Conservation (phyloP, 2,888 invertebrate species). For the Sminthurides aquaticus region DNA sequence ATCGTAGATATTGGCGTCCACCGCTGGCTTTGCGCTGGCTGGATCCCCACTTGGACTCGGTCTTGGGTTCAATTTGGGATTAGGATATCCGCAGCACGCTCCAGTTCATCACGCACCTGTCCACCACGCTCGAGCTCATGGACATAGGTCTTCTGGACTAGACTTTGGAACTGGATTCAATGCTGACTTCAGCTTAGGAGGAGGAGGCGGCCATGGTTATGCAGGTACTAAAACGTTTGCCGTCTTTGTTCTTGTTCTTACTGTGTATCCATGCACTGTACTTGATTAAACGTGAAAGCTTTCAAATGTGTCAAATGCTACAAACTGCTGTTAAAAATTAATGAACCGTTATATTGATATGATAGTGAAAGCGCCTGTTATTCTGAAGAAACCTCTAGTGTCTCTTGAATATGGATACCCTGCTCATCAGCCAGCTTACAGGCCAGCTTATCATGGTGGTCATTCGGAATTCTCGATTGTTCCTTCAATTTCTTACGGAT, state of each 20-base stretch:
- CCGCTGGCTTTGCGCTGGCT: constrained; percentile 2
- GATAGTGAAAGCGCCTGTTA: neutral
- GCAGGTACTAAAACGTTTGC: too few species aligned
- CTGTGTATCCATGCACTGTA: too few species aligned
- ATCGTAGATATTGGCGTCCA: constrained; percentile 7
- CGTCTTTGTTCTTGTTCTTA: too few species aligned
- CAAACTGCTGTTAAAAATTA: too few species aligned
- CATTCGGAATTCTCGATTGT: constrained; percentile 8
- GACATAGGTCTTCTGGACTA: neutral
- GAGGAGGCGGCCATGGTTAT: neutral
- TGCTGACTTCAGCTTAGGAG: constrained; percentile 4
- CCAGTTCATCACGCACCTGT: neutral
- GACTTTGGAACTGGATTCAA: constrained; percentile 1
- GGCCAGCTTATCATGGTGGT: neutral
- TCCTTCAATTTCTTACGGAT: constrained; percentile 30
- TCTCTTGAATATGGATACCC: neutral
- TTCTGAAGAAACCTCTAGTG: neutral
- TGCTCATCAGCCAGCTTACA: neutral
- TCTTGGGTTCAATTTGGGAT: constrained; percentile 1
- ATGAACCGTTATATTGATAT: too few species aligned
- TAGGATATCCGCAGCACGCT: neutral
- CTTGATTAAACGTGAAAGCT: too few species aligned
- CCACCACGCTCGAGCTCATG: neutral
- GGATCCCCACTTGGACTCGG: constrained; percentile 2
- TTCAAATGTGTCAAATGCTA: too few species aligned